Conservation (phyloP, 2,797 vertebrate species). For the Xerus rutilus region DNA sequence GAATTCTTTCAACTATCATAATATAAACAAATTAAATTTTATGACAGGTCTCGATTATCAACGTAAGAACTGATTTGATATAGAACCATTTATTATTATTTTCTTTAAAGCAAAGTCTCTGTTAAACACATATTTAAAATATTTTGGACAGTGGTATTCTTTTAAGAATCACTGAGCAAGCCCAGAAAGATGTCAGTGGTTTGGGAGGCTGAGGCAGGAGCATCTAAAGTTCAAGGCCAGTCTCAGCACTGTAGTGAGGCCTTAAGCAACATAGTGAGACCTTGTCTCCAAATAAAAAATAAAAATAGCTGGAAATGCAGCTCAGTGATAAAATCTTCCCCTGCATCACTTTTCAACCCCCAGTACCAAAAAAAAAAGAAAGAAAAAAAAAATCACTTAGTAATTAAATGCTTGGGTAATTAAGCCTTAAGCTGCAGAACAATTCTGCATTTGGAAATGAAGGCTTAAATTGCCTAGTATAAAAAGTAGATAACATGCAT, state of each 20-base stretch:
- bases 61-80: background rate
- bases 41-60: background rate
- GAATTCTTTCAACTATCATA: background rate
- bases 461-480: background rate
- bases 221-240: no score
- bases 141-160: background rate
- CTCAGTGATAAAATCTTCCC: no score
- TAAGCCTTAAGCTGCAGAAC: background rate
- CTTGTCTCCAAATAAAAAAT: no score
- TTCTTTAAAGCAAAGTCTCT: background rate
- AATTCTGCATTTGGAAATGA: background rate
- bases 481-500: background rate
- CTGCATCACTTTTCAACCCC: no score
- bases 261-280: no score
- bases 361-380: no score
- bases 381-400: background rate
- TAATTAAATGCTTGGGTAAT: background rate
- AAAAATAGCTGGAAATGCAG: no score
- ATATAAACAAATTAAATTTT: background rate
- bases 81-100: background rate
- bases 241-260: no score
- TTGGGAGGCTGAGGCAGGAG: no score
- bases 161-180: background rate
- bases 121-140: background rate
- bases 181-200: no score